A percentile compares a stretch with the other conserved stretches of the same genome.
Conservation (phyloP, 2,797 vertebrate genomes). For the Enteromius trimaculatus region DNA sequence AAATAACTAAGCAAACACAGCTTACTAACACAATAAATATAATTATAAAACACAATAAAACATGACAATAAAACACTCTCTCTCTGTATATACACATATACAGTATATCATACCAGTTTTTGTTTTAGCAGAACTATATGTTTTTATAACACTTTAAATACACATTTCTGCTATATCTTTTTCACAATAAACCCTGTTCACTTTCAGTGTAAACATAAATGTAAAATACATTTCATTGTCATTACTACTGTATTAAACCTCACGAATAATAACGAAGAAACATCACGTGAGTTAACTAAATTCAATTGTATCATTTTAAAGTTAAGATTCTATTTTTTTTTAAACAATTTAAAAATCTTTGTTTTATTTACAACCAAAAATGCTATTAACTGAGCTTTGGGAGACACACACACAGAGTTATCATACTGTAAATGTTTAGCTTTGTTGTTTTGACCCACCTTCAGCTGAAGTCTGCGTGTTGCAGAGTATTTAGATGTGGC, state of each 20-base stretch:
- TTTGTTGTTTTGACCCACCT: conserved; percentile 59
- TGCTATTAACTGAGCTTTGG: too few relatives aligned
- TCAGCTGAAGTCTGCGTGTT: conserved; percentile 66
- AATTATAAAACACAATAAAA: too few relatives aligned
- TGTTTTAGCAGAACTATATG: not conserved
- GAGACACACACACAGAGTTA: not conserved
- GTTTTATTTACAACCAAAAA: not conserved
- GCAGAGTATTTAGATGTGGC: conserved; percentile 65
- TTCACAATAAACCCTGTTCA: not conserved
- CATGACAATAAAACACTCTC: too few relatives aligned
- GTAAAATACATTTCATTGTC: not conserved
- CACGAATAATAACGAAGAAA: not conserved
- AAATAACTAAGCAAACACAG: too few relatives aligned
- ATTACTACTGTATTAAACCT: not conserved
- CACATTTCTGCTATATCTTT: not conserved
- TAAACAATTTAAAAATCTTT: not conserved
- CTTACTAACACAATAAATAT: too few relatives aligned
- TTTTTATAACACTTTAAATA: not conserved
- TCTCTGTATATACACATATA: too few relatives aligned
- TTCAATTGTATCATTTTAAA: not conserved
- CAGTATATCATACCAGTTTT: not conserved
- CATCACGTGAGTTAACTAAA: not conserved
- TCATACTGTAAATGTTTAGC: not conserved
- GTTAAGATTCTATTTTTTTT: too few relatives aligned
- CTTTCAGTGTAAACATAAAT: not conserved